A percentile compares a stretch with the other conserved stretches of the same genome.
Evolutionary conservation across 2,113 vertebrate genomes (phyloP).

Genomic region (Oreochromis aureus): DNA sequence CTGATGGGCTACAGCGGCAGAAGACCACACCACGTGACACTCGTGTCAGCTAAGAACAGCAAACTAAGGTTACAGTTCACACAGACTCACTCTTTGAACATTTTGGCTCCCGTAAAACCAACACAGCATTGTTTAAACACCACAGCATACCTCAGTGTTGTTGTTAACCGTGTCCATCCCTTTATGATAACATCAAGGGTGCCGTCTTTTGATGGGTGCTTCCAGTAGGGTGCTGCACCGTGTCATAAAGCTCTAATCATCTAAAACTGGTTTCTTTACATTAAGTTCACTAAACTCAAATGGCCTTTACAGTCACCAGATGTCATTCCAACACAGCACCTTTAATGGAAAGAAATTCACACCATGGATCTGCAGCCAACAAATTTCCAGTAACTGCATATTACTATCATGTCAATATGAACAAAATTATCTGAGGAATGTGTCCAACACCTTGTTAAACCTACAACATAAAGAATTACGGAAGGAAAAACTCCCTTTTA

Average conservation of each 20-base stretch:
- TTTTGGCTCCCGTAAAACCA: neutral
- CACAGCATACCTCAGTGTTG: neutral
- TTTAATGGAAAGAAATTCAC: neutral
- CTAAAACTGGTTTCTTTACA: neutral
- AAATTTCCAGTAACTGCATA: neutral
- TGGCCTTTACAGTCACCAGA: neutral
- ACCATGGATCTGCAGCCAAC: neutral
- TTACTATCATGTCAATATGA: neutral
- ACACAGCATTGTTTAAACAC: neutral
- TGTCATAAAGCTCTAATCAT: neutral
- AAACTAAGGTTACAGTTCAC: neutral
- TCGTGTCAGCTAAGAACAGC: neutral
- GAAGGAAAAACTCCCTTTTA: neutral
- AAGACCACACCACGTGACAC: neutral
- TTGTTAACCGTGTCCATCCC: neutral
- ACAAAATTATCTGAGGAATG: neutral
- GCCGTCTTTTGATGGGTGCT: neutral
- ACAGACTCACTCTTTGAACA: neutral
- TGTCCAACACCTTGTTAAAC: neutral
- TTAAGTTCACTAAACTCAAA: neutral
- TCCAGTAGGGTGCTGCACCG: neutral
- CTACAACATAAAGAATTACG: rapidly evolving
- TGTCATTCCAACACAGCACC: neutral
- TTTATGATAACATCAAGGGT: neutral
- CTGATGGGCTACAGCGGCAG: rapidly evolving